A percentile compares a stretch with the other conserved stretches of the same genome.
Evolutionary conservation across 2,888 invertebrate species (phyloP).

Genomic region (Onchidella celtica): DNA sequence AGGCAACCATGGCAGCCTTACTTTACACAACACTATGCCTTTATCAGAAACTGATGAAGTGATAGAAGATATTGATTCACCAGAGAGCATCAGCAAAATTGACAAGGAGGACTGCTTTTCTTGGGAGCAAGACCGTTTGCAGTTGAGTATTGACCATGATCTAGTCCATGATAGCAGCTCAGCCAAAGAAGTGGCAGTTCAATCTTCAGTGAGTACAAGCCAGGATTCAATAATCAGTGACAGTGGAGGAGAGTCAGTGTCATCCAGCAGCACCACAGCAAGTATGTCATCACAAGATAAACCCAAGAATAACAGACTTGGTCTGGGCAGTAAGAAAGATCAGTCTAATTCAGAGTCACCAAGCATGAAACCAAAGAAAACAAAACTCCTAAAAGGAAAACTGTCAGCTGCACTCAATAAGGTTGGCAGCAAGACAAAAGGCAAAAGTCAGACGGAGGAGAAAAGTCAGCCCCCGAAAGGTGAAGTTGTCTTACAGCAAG

Average conservation of each 20-base stretch:
- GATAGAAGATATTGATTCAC: slow-evolving; percentile 72
- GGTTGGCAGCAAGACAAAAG: slow-evolving; percentile 51
- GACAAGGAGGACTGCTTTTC: slow-evolving; percentile 75
- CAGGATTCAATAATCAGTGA: slow-evolving; percentile 30
- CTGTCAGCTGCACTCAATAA: slow-evolving; percentile 65
- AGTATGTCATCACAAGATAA: slow-evolving; percentile 3
- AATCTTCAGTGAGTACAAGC: slow-evolving; percentile 49
- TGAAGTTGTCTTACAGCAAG: slow-evolving; percentile 78
- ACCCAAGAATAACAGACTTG: not conserved
- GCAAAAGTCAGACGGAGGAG: slow-evolving; percentile 37
- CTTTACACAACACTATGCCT: slow-evolving; percentile 11
- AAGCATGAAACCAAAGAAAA: slow-evolving; percentile 20
- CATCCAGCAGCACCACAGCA: slow-evolving; percentile 23
- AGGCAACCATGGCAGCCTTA: not conserved
- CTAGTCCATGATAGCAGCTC: slow-evolving; percentile 52
- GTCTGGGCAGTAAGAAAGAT: slow-evolving; percentile 10
- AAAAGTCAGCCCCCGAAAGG: slow-evolving; percentile 40
- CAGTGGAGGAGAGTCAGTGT: slow-evolving; percentile 41
- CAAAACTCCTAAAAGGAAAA: slow-evolving; percentile 61
- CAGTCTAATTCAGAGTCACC: slow-evolving; percentile 17
- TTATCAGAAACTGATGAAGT: slow-evolving; percentile 40
- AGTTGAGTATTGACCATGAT: slow-evolving; percentile 59
- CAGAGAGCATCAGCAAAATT: slow-evolving; percentile 73
- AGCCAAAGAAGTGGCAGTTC: slow-evolving; percentile 51
- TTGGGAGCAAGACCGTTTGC: slow-evolving; percentile 75